Conservation (phyloP, 2,113 vertebrate species). For the Gymnogyps californianus region DNA sequence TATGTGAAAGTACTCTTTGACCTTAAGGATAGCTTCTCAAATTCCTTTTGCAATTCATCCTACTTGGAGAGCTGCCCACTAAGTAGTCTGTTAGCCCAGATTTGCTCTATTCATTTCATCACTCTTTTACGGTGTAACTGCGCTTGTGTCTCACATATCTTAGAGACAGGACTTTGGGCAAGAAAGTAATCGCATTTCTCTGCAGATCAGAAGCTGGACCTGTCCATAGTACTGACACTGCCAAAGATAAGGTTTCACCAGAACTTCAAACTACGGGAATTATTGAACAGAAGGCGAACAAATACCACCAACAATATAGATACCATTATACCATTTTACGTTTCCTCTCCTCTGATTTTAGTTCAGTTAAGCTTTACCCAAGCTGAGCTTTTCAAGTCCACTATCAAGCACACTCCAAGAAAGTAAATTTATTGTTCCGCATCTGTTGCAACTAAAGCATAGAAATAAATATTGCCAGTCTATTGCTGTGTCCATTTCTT, state of each 20-base stretch:
- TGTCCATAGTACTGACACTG: background rate
- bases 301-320: background rate
- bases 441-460: background rate
- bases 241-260: background rate
- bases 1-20: background rate
- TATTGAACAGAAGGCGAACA: background rate
- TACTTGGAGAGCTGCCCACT: background rate
- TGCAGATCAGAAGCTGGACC: background rate
- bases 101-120: background rate
- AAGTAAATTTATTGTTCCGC: background rate
- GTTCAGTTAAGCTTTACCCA: background rate
- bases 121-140: background rate
- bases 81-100: background rate
- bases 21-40: background rate
- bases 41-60: background rate
- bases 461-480: background rate
- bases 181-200: background rate
- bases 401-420: background rate
- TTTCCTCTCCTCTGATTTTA: background rate
- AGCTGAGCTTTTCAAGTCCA: background rate
- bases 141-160: background rate
- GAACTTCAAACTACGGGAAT: background rate
- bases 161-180: background rate
- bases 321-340: background rate
- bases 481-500: background rate